These are phyloP conservation scores for Anoplolepis gracilipes DNA, from an alignment of 1,140 invertebrate species.

Conservation along the genomic window DNA sequence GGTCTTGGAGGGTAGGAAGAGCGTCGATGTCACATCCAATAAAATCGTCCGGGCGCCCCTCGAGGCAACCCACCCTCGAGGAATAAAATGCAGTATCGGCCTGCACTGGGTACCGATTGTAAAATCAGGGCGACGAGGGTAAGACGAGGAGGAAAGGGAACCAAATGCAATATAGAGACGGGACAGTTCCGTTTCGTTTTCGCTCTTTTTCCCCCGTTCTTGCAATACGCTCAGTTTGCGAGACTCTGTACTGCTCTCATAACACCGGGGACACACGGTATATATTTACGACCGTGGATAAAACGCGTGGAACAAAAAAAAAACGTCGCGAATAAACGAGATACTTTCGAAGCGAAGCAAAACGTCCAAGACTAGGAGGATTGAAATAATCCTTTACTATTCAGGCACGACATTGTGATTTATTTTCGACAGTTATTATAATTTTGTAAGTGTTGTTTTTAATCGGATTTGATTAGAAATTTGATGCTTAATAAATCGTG, in stretches of 20 bases:
- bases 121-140: slow-evolving; percentile 66
- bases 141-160: slow-evolving; percentile 26
- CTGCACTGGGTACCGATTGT: slow-evolving; percentile 74
- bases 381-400: not conserved
- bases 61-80: slow-evolving; percentile 63
- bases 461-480: not conserved
- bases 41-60: slow-evolving; percentile 76
- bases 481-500: not conserved
- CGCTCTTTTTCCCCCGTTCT: slow-evolving; percentile 29
- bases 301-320: slow-evolving; percentile 58
- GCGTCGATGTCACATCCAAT: slow-evolving; percentile 79
- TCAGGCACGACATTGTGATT: not conserved
- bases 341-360: slow-evolving; percentile 43
- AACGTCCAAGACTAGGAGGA: not conserved
- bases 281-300: slow-evolving; percentile 69
- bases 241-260: slow-evolving; percentile 58
- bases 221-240: slow-evolving; percentile 63
- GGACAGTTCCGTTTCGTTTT: slow-evolving; percentile 39
- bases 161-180: slow-evolving; percentile 71
- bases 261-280: slow-evolving; percentile 50
- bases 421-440: not conserved
- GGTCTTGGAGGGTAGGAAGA: slow-evolving; percentile 65
- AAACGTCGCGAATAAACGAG: slow-evolving; percentile 64
- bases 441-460: not conserved
- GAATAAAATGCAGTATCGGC: slow-evolving; percentile 79